Evolutionary conservation across 2,113 vertebrate species (phyloP).

Genomic region (Salvelinus alpinus): DNA sequence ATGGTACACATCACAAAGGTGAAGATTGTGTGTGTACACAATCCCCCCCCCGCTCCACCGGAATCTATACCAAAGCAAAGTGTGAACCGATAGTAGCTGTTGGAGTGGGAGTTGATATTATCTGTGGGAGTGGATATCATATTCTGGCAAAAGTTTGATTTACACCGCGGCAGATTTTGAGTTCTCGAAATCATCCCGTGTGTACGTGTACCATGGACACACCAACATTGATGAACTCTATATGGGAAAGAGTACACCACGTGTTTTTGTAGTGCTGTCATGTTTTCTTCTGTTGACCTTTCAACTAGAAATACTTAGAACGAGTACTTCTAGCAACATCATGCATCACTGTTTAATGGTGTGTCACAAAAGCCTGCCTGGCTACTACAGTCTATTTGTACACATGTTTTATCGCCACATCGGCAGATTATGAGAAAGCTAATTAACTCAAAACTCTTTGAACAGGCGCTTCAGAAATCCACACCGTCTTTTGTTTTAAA

Average conservation of each 20-base stretch:
- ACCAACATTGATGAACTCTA: slow-evolving; percentile 36
- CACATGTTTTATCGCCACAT: slow-evolving; percentile 72
- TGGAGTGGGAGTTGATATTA: too few species aligned
- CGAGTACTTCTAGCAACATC: slow-evolving; percentile 40
- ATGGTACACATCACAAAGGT: background rate
- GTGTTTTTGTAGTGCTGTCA: slow-evolving; percentile 50
- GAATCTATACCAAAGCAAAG: background rate
- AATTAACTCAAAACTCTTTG: slow-evolving; percentile 69
- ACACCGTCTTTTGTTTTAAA: slow-evolving; percentile 27
- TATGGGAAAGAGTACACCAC: slow-evolving; percentile 19
- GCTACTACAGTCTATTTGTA: slow-evolving; percentile 42
- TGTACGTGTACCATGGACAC: slow-evolving; percentile 10
- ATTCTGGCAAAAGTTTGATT: too few species aligned
- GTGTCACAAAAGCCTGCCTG: slow-evolving; percentile 50
- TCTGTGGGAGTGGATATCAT: background rate
- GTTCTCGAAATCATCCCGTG: background rate
- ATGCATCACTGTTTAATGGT: slow-evolving; percentile 74
- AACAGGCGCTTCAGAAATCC: slow-evolving; percentile 36
- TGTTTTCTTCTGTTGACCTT: slow-evolving; percentile 66
- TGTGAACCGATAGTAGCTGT: background rate
- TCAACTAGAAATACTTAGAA: slow-evolving; percentile 61
- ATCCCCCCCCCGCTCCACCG: background rate
- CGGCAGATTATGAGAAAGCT: slow-evolving; percentile 72
- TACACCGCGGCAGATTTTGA: background rate
- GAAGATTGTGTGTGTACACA: background rate